phyloP scores from a whole-genome alignment of 2,888 invertebrate genomes.

The Maniola hyperantus region DNA sequence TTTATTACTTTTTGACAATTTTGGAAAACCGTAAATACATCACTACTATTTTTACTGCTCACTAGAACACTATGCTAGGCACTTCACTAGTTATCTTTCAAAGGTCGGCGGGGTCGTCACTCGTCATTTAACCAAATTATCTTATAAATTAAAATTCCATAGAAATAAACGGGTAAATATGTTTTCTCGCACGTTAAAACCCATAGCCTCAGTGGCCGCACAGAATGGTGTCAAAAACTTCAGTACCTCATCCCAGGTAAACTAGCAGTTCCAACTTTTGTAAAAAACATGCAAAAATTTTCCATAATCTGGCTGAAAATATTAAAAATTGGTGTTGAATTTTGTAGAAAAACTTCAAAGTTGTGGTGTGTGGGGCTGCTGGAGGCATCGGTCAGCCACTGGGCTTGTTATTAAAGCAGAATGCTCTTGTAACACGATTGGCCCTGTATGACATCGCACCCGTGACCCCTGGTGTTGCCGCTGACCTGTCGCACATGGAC shows the following conservation, averaged over 20 bases:
- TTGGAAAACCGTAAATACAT: too few relatives aligned
- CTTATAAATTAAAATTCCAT: slow-evolving; percentile 34
- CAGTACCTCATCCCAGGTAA: slow-evolving; percentile 83
- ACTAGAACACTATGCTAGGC: too few relatives aligned
- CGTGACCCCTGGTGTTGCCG: slow-evolving; percentile 97
- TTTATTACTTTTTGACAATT: too few relatives aligned
- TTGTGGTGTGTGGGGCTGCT: slow-evolving; percentile 97
- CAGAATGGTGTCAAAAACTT: slow-evolving; percentile 84
- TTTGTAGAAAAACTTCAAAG: slow-evolving; percentile 91
- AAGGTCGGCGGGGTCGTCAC: slow-evolving; percentile 51
- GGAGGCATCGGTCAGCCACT: slow-evolving; percentile 99
- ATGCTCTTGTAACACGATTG: slow-evolving; percentile 91
- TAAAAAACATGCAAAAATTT: neutral
- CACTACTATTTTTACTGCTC: too few relatives aligned
- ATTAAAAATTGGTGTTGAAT: neutral
- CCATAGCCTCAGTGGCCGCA: slow-evolving; percentile 68
- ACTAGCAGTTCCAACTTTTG: slow-evolving; percentile 6
- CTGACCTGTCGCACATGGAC: slow-evolving; percentile 98
- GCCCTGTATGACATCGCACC: slow-evolving; percentile 93
- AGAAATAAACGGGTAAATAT: slow-evolving; percentile 62
- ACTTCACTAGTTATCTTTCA: slow-evolving; percentile 14
- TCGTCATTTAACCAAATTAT: slow-evolving; percentile 37
- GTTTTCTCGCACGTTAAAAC: slow-evolving; percentile 85
- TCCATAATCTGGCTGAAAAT: neutral
- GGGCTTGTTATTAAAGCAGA: slow-evolving; percentile 94